Base-by-base conservation (phyloP, 2,113 vertebrate species). In the Oryzias curvinotus region DNA sequence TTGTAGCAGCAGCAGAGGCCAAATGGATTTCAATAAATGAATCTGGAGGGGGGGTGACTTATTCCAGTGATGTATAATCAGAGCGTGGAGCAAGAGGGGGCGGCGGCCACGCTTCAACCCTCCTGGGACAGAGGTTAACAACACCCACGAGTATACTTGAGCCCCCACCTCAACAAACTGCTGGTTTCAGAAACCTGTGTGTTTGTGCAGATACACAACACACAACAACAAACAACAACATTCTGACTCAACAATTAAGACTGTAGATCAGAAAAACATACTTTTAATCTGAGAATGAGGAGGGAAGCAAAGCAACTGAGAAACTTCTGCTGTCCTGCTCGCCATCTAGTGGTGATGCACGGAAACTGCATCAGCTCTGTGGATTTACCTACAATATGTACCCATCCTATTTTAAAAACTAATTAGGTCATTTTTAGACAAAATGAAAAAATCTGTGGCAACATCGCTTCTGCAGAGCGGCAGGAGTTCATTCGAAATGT, bases 291-390 rank as follows among this genome's bases (percentile, higher is more conserved):
- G 23, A 4, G 5, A 14, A 48, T 14, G 5, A 0, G 47, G 30
- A 1, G 1, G n/a, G 41, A n/a, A 23, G 41, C 8, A 36, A 52
- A 57, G 14, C 0, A 60, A 28, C 28, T 55, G 7, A 6, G n/a
- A 62, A 44, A 60, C 18, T 17, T 85, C 56, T 66, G 62, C 66
- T 72, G 81, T 81, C 80, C 85, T 51, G 73, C 44, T 76, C 85
- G 23, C 87, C 89, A 86, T 78, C 89, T 88, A 69, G 87, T 82
- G 89, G 80, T 59, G 52, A 80, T 36, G 58, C 57, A 43, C 18
- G 58, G 54, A 14, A 58, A 83, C 75, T 82, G 57, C 85, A 78
- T 0, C 4, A 57, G 43, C 45, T 13, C 18, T 5, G 41, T 14
- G 26, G 16, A 45, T 8, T 36, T 36, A 36, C 30, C 7, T 36